phyloP scores from a whole-genome alignment of 2,113 vertebrate genomes.

The Heteronetta atricapilla region DNA sequence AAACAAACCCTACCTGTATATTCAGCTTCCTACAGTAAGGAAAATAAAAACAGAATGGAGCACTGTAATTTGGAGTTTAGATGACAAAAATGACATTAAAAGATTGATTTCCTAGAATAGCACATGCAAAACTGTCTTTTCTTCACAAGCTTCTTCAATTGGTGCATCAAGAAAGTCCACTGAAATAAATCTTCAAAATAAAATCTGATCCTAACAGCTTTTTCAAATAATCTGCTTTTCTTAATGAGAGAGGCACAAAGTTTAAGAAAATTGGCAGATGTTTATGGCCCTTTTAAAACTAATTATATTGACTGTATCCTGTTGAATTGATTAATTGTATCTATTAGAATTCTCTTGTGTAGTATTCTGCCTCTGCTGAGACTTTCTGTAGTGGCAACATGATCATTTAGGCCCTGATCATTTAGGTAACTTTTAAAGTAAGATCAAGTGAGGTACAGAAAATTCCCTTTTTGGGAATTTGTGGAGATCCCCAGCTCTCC shows the following conservation, averaged over 20 bases:
- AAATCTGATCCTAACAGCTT: not conserved
- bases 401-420: not conserved
- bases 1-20: not conserved
- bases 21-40: not conserved
- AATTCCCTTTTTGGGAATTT: not conserved
- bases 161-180: not conserved
- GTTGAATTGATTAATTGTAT: constrained; percentile 32
- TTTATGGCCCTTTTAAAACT: constrained; percentile 50
- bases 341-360: constrained; percentile 19
- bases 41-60: not conserved
- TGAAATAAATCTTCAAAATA: constrained; percentile 19
- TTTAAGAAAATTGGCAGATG: not conserved
- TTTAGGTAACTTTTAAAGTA: not conserved
- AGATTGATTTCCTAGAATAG: not conserved
- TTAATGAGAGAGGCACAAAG: not conserved
- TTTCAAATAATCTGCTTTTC: constrained; percentile 8
- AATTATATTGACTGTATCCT: constrained; percentile 41
- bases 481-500: not conserved
- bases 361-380: not conserved
- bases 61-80: not conserved
- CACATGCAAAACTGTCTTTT: not conserved
- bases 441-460: not conserved
- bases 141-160: not conserved
- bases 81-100: not conserved
- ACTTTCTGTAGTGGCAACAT: not conserved